Conservation (phyloP, 2,113 vertebrate species). For the Hemicordylus capensis region DNA sequence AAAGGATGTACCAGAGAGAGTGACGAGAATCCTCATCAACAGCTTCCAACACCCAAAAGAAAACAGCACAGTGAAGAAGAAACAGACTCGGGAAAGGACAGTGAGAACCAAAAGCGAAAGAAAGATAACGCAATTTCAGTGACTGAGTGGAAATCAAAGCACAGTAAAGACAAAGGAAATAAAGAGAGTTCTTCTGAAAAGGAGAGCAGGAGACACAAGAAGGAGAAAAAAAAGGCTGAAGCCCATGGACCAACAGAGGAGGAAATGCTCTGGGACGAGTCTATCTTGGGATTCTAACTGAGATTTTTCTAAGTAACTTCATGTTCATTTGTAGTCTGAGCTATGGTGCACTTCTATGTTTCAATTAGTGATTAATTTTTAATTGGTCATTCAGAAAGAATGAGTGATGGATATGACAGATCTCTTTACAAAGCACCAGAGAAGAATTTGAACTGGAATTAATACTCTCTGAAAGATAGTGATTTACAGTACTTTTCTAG, state of each 20-base stretch:
- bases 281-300: constrained; percentile 80
- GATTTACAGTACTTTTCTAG: constrained; percentile 26
- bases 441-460: constrained; percentile 11
- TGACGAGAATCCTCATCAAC: constrained; percentile 52
- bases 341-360: neutral
- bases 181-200: constrained; percentile 54
- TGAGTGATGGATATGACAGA: neutral
- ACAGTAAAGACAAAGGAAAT: constrained; percentile 59
- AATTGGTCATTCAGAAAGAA: neutral
- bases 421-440: neutral
- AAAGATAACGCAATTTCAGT: constrained; percentile 32
- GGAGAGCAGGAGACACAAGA: constrained; percentile 73
- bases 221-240: constrained; percentile 76
- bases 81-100: constrained; percentile 49
- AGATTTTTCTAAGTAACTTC: constrained; percentile 24
- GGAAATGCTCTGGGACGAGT: constrained; percentile 88
- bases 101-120: constrained; percentile 46
- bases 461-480: constrained; percentile 31
- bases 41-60: constrained; percentile 51
- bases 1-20: constrained; percentile 42
- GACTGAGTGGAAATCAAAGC: constrained; percentile 61
- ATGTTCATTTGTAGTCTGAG: constrained; percentile 15
- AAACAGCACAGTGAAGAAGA: constrained; percentile 49
- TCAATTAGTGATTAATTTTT: neutral
- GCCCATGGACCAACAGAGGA: constrained; percentile 80